Percentiles rank a stretch among this genome's conserved stretches.
Conservation (phyloP, 1,140 invertebrate species). For the Ganaspis sp. region DNA sequence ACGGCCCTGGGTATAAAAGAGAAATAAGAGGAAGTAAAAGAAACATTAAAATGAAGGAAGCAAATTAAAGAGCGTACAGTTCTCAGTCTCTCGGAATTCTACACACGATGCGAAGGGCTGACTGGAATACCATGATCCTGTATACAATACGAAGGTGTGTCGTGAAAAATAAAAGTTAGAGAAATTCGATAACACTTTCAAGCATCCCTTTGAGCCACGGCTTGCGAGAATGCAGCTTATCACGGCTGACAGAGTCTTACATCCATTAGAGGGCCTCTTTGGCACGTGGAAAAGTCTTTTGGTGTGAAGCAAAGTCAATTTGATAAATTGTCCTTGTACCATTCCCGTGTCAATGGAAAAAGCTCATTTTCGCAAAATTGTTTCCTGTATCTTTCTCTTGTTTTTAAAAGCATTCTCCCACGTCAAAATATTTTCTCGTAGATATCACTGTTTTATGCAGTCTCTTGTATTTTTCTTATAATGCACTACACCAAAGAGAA, state of each 20-base stretch:
- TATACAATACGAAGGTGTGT: slow-evolving; percentile 17
- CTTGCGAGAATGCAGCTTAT: slow-evolving; percentile 60
- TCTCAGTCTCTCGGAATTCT: not conserved
- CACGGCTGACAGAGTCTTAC: slow-evolving; percentile 51
- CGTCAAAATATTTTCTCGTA: not conserved
- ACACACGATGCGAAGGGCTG: not conserved
- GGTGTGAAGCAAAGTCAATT: slow-evolving; percentile 5
- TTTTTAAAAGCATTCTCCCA: not conserved
- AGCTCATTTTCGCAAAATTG: slow-evolving; percentile 1
- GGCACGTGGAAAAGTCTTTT: slow-evolving; percentile 4
- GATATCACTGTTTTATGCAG: not conserved
- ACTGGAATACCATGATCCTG: slow-evolving; percentile 3
- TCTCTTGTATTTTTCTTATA: too few species aligned
- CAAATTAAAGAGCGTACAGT: slow-evolving; percentile 1
- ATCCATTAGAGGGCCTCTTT: slow-evolving; percentile 59
- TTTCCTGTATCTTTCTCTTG: not conserved
- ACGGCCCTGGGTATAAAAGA: too few species aligned
- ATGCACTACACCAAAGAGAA: too few species aligned
- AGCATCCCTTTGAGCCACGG: slow-evolving; percentile 47
- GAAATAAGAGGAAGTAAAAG: not conserved
- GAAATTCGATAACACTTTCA: slow-evolving; percentile 49
- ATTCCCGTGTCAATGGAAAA: not conserved
- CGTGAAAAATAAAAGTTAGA: slow-evolving; percentile 36
- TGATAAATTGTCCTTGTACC: slow-evolving; percentile 5
- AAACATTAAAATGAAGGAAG: not conserved